These are phyloP conservation scores for Uropsilus gracilis DNA, from an alignment of 2,113 vertebrate genomes.

Conservation along the genomic window DNA sequence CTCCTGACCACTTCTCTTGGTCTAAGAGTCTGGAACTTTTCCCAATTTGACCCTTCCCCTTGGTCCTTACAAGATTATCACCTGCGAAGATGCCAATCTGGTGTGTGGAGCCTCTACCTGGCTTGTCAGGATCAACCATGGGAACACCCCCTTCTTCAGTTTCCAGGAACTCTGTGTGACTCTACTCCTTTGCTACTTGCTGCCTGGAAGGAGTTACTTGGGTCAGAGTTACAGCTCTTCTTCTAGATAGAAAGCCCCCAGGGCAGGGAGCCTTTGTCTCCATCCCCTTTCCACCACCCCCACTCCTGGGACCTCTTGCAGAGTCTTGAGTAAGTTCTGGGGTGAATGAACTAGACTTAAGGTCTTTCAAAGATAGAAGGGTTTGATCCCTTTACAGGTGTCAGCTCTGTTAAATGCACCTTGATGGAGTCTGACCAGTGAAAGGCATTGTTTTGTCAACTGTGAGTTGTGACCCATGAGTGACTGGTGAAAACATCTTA, in stretches of 20 bases:
- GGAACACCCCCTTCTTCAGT: background rate
- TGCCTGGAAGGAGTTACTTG: background rate
- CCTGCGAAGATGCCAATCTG: background rate
- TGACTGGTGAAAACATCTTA: conserved; percentile 43
- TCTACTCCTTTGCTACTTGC: background rate
- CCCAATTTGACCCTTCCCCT: background rate
- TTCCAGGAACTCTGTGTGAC: background rate
- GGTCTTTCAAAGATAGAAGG: background rate
- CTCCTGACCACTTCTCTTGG: background rate
- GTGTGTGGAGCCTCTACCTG: background rate
- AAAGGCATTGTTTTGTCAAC: conserved; percentile 33
- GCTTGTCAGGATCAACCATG: background rate
- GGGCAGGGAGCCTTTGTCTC: background rate
- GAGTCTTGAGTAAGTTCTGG: background rate
- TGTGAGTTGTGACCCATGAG: conserved; percentile 56
- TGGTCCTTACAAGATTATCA: background rate
- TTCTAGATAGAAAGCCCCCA: background rate
- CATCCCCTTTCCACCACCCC: background rate
- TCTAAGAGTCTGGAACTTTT: background rate
- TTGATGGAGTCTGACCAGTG: conserved; percentile 52
- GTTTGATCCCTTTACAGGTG: conserved; percentile 28
- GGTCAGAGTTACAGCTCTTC: background rate
- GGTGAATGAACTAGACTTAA: background rate
- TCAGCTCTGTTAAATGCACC: background rate
- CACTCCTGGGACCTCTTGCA: background rate